Conservation (phyloP, 2,113 vertebrate species). For the Corvus cornix region DNA sequence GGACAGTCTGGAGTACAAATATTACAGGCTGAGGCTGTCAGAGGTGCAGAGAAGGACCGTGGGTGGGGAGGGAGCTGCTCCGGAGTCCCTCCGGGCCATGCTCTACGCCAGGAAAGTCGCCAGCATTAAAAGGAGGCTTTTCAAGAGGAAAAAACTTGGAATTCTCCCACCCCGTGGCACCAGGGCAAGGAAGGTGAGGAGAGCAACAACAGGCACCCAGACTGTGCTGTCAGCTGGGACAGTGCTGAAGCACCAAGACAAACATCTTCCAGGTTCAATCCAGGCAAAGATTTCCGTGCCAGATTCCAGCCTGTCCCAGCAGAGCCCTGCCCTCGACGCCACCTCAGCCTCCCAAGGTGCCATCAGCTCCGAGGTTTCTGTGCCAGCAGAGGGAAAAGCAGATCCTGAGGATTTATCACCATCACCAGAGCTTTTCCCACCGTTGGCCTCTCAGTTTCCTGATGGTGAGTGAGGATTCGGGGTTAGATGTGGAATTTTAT, state of each 20-base stretch:
- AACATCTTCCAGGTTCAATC: neutral
- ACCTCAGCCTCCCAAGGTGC: neutral
- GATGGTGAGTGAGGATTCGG: conserved; percentile 52
- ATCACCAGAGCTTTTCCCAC: neutral
- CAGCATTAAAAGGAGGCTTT: conserved; percentile 69
- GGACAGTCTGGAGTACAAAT: conserved; percentile 77
- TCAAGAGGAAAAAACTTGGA: conserved; percentile 38
- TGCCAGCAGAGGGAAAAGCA: neutral
- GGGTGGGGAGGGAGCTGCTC: neutral
- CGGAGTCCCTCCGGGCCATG: conserved; percentile 65
- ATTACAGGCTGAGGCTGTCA: conserved; percentile 72
- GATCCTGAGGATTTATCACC: neutral
- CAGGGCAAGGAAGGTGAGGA: conserved; percentile 54
- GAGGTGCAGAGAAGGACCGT: conserved; percentile 48
- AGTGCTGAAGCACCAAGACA: conserved; percentile 30
- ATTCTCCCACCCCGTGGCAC: neutral
- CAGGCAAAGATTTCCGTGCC: neutral
- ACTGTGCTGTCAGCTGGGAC: conserved; percentile 61
- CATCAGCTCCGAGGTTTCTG: neutral
- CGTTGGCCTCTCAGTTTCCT: neutral
- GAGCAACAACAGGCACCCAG: conserved; percentile 54
- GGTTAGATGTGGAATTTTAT: neutral
- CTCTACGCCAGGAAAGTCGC: conserved; percentile 67
- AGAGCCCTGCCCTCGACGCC: neutral
- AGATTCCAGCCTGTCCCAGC: neutral